Evolutionary conservation across 2,888 invertebrate genomes (phyloP), one percentile per base, ranked within the genome.

Genomic region (Drosophila putrida): DNA sequence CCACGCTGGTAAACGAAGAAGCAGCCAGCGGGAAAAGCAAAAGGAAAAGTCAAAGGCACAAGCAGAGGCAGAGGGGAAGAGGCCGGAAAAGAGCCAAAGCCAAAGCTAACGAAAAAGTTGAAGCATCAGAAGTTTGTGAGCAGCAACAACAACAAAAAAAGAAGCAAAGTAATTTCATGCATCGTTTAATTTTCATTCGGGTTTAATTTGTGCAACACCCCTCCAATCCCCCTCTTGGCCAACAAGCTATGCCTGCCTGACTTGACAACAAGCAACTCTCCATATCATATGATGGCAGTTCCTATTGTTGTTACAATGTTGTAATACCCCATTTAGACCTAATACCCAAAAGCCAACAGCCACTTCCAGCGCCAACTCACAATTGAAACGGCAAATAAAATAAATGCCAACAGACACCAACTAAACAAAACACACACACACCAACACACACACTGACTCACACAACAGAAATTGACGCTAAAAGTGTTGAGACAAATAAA

Each of bases 131-230:
- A 59, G 67, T 78, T 78, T 71, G 63, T 35, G 33, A 55, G 33
- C 68, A 64, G 50, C 71, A 70, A 58, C 62, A 79, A 62, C 57
- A 46, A 27, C 44, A 46, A 55, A 63, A 69, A 46, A 60, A 31
- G 46, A 60, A 88, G 88, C 82, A 86, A 88, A 90, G 90, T 90
- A 90, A 90, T 90, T 90, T 90, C 90, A 90, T 90, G 90, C 90
- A 91, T 91, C 90, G 90, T 89, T 90, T 89, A 86, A 78, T 91
- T 90, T 90, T 91, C 89, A 90, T 91, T 91, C 86, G 90, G 80
- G 86, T 80, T 90, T 90, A 91, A 91, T 91, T 90, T 90, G 91
- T 88, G 86, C 82, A 83, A 75, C 87, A 73, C 67, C 74, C 71
- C 78, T 33, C 33, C 54, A 25, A 47, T 28, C 35, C 55, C 13